Base-by-base conservation (phyloP, 92 coral and sea anemone species). In the Heteractis magnifica region DNA sequence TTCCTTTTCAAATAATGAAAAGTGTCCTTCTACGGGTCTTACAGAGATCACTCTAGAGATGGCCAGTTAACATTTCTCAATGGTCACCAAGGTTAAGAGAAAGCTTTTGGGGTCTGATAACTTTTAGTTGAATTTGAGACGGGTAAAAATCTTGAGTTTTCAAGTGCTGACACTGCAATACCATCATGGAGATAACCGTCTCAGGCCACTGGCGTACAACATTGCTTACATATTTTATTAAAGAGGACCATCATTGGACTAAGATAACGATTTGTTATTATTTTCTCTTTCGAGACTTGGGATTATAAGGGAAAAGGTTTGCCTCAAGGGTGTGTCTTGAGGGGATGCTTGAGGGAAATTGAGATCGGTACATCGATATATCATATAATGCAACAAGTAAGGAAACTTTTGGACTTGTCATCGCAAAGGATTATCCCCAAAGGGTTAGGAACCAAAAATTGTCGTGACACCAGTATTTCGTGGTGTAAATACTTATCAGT, bases 11-110 rank as follows among this genome's bases (percentile, higher is more conserved):
- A n/a, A 62, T 64, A 48, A 80, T 62, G 83, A 80, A 62, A 62
- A 49, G 60, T 80, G 75, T 60, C 83, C 75, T 62, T 80, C 83
- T 65, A n/a, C 83, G 75, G 51, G 53, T 65, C 53, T 64, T 34
- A 64, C 73, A 68, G 48, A 68, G 73, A 68, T 68, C 73, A 68
- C 48, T 68, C 26, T 26, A 26, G 49, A 68, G 73, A 68, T 26
- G 73, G 73, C 49, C 4, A 49, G 44, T 65, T 80, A 80, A 34
- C 53, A 80, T 62, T 53, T 64, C 41, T 62, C 34, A 78, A 68
- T 81, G 20, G 77, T 51, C 65, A 51, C 65, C 73, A 70, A 81
- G 77, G 84, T 81, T 81, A 81, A 81, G 77, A 80, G 52, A 56
- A 49, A 34, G 19, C 15, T 51, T 41, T 65, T 49, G 73, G 49